A percentile compares a stretch with the other conserved stretches of the same genome.
These are phyloP conservation scores for Sciurus vulgaris DNA, from an alignment of 2,797 vertebrate species.

Conservation along the genomic window DNA sequence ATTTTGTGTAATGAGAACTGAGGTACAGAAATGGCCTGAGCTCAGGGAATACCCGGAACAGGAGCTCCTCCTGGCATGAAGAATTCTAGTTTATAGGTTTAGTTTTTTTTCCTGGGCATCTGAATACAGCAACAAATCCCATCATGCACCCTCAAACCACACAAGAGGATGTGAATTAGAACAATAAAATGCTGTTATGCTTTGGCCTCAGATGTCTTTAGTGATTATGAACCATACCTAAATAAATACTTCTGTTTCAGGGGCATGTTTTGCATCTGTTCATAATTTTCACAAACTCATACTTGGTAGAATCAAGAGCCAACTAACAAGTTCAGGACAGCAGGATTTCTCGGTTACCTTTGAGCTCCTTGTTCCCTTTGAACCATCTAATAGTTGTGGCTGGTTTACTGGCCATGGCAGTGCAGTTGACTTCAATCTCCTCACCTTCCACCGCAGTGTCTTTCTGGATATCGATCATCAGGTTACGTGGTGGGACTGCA, in stretches of 20 bases:
- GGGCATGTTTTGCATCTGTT: background rate
- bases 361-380: slow-evolving; percentile 96
- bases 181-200: background rate
- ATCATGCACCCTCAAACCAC: background rate
- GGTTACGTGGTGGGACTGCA: slow-evolving; percentile 95
- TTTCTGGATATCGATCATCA: slow-evolving; percentile 96
- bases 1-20: background rate
- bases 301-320: background rate
- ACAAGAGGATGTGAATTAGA: background rate
- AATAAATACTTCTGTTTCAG: background rate
- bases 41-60: background rate
- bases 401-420: slow-evolving; percentile 96
- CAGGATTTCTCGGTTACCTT: slow-evolving; percentile 87
- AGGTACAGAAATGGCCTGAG: background rate
- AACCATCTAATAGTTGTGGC: slow-evolving; percentile 97
- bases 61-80: background rate
- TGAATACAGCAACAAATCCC: background rate
- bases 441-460: slow-evolving; percentile 96
- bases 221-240: background rate
- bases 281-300: background rate
- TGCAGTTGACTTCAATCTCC: slow-evolving; percentile 98
- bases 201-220: background rate
- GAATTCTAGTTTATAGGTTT: background rate
- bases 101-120: background rate
- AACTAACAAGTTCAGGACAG: background rate